Base-by-base conservation (phyloP, 2,888 invertebrate genomes). In the Tuberolachnus salignus region DNA sequence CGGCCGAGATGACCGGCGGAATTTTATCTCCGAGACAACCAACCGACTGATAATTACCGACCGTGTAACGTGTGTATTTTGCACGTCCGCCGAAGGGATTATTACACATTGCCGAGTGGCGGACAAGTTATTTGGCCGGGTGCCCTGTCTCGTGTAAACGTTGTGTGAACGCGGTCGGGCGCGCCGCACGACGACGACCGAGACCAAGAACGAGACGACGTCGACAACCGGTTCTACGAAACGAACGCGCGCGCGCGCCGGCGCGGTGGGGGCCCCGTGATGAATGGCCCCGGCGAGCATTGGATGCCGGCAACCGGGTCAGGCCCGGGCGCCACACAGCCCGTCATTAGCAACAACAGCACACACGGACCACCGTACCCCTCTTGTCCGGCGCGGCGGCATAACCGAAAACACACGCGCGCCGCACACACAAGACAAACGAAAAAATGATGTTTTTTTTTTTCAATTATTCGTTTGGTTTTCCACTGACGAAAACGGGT, bases 251-350 rank as follows among this genome's bases (percentile, higher is more conserved):
- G 80, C 81, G 81, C 78, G 81, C 82, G 71, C 82, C 81, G 80
- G 81, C 82, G 71, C 82, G 81, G 80, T 72, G 81, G 73, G 46
- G 81, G 61, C 70, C 71, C 80, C 78, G 75, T 80, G 80, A 82
- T 81, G 81, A 82, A 82, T 81, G 82, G 81, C 83, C 82, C 82
- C 82, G 81, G 80, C 69, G 70, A 46, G 74, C 59, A 59, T 72
- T 61, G 61, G 59, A 49, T 16, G 80, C 80, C 80, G 80, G 74
- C 78, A 61, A 81, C 55, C 71, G 73, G 80, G 74, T 75, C 66
- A 44, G 80, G 23, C 66, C 51, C 34, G 80, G 81, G 71, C 80
- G 81, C 80, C 81, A 80, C 72, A 51, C 75, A 57, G 69, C 64
- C 80, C 81, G 71, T 49, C 80, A 80, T 81, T 81, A 80, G 80